Conservation (phyloP, 1,140 invertebrate species). For the Drosophila nigrodunni region DNA sequence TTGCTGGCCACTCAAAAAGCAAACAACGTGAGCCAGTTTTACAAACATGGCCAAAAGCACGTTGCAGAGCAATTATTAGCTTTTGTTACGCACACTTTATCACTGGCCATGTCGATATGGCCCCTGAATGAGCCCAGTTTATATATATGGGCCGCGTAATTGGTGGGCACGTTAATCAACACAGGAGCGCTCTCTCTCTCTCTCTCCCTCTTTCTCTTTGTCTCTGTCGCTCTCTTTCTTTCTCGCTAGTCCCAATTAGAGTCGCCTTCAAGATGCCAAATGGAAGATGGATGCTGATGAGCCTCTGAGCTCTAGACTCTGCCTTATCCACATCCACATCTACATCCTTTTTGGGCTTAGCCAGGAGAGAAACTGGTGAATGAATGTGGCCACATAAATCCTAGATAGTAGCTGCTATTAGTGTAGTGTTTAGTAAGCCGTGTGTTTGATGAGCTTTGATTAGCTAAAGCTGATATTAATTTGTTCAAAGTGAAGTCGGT, state of each 20-base stretch:
- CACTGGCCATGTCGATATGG: constrained; percentile 76
- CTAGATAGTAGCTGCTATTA: constrained; percentile 68
- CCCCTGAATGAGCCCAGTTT: constrained; percentile 31
- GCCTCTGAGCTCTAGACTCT: constrained; percentile 33
- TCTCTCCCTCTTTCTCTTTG: background rate
- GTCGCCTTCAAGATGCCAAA: constrained; percentile 60
- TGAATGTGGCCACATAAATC: constrained; percentile 62
- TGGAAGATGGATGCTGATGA: constrained; percentile 78
- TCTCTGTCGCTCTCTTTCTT: background rate
- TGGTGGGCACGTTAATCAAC: constrained; percentile 82
- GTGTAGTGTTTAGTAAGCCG: constrained; percentile 62
- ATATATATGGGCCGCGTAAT: constrained; percentile 81
- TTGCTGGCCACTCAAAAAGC: constrained; percentile 76
- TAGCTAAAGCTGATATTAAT: constrained; percentile 58
- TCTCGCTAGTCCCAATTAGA: constrained; percentile 67
- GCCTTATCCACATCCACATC: background rate
- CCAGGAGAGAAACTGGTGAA: constrained; percentile 7
- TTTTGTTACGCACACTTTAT: constrained; percentile 83
- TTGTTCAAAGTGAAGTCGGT: constrained; percentile 38
- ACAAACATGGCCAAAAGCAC: constrained; percentile 66
- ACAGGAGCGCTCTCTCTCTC: constrained; percentile 34
- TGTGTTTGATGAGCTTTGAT: constrained; percentile 72
- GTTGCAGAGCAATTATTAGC: constrained; percentile 80
- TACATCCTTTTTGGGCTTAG: background rate
- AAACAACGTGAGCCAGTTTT: constrained; percentile 54